Conservation (phyloP, 1,140 invertebrate genomes). For the Lerema accius region DNA sequence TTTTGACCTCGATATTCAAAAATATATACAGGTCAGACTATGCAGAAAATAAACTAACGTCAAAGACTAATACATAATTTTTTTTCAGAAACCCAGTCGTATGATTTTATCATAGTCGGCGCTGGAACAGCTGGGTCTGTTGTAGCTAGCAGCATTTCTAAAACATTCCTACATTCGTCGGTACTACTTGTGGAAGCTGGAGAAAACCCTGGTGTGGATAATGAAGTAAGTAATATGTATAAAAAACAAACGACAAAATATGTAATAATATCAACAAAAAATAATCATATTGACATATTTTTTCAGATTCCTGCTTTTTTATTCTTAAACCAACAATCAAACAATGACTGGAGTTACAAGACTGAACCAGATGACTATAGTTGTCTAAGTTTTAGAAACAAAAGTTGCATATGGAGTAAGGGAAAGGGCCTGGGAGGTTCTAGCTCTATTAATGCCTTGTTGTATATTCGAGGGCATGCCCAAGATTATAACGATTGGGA, state of each 20-base stretch:
- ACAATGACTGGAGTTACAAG: slow-evolving; percentile 87
- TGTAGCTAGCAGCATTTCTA: slow-evolving; percentile 83
- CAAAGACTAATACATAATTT: too few relatives aligned
- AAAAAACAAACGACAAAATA: neutral
- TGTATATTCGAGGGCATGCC: slow-evolving; percentile 88
- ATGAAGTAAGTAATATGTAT: slow-evolving; percentile 59
- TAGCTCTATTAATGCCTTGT: slow-evolving; percentile 91
- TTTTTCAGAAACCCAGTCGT: slow-evolving; percentile 52
- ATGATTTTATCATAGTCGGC: slow-evolving; percentile 85
- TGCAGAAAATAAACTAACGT: too few relatives aligned
- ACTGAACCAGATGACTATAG: slow-evolving; percentile 83
- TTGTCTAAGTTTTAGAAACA: slow-evolving; percentile 81
- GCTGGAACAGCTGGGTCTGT: slow-evolving; percentile 88
- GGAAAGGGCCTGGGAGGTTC: slow-evolving; percentile 90
- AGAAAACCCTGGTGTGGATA: slow-evolving; percentile 80
- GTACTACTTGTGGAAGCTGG: slow-evolving; percentile 87
- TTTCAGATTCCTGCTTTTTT: slow-evolving; percentile 83
- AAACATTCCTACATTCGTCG: slow-evolving; percentile 75
- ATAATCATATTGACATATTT: slow-evolving; percentile 3
- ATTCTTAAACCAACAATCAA: slow-evolving; percentile 71
- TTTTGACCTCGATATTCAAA: too few relatives aligned
- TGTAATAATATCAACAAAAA: neutral
- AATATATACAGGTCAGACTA: too few relatives aligned
- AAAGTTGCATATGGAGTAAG: slow-evolving; percentile 86
- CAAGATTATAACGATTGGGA: slow-evolving; percentile 87